phyloP scores from a whole-genome alignment of 2,113 vertebrate genomes.

The Hepsetus odoe region DNA sequence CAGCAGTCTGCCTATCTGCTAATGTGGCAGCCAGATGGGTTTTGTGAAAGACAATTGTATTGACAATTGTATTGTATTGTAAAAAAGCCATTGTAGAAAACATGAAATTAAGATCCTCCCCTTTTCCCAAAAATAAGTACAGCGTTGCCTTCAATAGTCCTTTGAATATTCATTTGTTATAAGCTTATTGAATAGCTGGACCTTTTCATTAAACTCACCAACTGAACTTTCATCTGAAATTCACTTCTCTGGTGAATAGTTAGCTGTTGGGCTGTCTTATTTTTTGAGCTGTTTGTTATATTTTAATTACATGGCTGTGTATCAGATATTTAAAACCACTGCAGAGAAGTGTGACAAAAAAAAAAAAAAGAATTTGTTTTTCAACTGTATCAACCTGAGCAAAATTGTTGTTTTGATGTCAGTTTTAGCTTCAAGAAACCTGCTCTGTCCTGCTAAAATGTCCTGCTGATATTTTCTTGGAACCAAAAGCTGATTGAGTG shows the following conservation, averaged over 20 bases:
- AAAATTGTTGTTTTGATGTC: neutral
- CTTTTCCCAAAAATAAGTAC: neutral
- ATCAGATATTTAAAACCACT: neutral
- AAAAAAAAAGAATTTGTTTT: neutral
- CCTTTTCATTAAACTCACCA: neutral
- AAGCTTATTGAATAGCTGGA: neutral
- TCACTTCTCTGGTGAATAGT: neutral
- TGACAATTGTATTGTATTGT: neutral
- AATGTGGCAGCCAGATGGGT: neutral
- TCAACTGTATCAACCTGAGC: neutral
- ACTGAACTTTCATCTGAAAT: neutral
- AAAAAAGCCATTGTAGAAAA: too few species aligned
- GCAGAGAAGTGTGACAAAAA: neutral
- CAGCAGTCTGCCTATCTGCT: constrained; percentile 52
- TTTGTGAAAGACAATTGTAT: neutral
- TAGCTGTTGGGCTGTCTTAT: too few species aligned
- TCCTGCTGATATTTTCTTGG: constrained; percentile 15
- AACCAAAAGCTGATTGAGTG: constrained; percentile 77
- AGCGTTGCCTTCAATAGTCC: neutral
- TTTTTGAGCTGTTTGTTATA: neutral
- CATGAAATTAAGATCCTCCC: neutral
- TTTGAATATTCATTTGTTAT: neutral
- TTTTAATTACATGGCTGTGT: neutral
- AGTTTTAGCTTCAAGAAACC: neutral
- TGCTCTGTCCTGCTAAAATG: constrained; percentile 8